Evolutionary conservation across 2,797 vertebrate genomes (phyloP), one percentile per base, ranked within the genome.

Genomic region (Anguilla anguilla): DNA sequence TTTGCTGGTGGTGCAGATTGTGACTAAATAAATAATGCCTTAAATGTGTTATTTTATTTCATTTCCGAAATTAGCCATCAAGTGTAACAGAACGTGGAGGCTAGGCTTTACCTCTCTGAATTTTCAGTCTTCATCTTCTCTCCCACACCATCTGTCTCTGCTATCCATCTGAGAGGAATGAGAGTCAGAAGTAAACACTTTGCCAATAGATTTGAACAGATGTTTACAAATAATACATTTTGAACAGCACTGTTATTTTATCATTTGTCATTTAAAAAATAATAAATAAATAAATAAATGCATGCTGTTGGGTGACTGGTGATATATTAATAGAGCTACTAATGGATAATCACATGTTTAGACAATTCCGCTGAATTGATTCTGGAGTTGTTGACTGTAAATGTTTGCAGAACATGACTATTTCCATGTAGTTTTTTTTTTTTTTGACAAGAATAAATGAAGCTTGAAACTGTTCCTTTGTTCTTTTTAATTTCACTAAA

Each of bases 71-170:
- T 67, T 72, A 13, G 28, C n/a, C 82, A 88, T 46, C 82, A 69
- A 25, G 35, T 55, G 87, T 89, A 77, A 89, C 46, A 87, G 83
- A 88, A 87, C 28, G 43, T 83, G 53, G 49, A 46, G 86, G 67
- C 77, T 83, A 86, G 74, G 61, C 67, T 83, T 89, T 87, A 91
- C 90, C 90, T 92, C 90, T 92, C 64, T 51, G 86, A 89, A 87
- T 89, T 89, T 89, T 88, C 89, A 59, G 89, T 88, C 88, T 87
- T 89, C 90, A 91, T 89, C 87, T 81, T 85, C 59, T 88, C 86
- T 88, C 87, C 61, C 59, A 28, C 4, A 55, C 74, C 77, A n/a
- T 46, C 11, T 59, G 6, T 35, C 85, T 51, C 59, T 28, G 61
- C 81, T 17, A 84, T 28, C 69, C 69, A 22, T 88, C 84, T 86